Evolutionary conservation across 37 sponge, comb jelly and placozoan genomes (phyloP), one percentile per base, ranked within the genome.

Genomic region (Petrosia ficiformis): DNA sequence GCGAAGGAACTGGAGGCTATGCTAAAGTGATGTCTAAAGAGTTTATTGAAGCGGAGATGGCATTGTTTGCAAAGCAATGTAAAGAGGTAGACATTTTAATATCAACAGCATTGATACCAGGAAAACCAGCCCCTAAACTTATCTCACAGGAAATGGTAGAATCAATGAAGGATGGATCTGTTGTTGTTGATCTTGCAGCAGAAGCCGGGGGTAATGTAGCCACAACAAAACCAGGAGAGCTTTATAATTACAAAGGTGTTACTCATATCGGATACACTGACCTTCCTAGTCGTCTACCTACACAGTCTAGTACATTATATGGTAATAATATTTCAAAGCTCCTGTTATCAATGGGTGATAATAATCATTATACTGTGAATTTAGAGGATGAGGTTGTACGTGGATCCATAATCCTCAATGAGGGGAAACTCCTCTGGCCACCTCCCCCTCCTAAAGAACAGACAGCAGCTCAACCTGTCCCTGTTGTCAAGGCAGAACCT

Each of bases 11-110:
- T 0, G 96, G 96, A 28, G 96, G 96, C 0, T 96, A 96, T 44
- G 96, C 96, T 3, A 96, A 96, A 79, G 96, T 75, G 56, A 92
- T 96, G 93, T 92, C 96, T 0, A 86, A 86, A 54, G 96, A 96
- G 58, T 96, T 92, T 70, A 84, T 89, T 35, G 87, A 86, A 40
- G 96, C 96, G 5, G 93, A 92, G 41, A 92, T 88, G 96, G 93
- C 64, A n/a, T 87, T 96, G 52, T 96, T 96, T 74, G 84, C 89
- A 38, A 91, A 89, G 71, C 96, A 96, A 69, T 89, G 90, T 60
- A 86, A 92, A 75, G 96, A 96, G 34, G 76, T 96, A 2, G 96
- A 96, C 83, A 96, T 96, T 69, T 33, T 96, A 40, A 77, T 96
- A 59, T 80, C 93, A 30, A 96, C 96, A 3, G 96, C 96, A 29